phyloP scores from a whole-genome alignment of 2,888 invertebrate species.

The Nomada ferruginata region DNA sequence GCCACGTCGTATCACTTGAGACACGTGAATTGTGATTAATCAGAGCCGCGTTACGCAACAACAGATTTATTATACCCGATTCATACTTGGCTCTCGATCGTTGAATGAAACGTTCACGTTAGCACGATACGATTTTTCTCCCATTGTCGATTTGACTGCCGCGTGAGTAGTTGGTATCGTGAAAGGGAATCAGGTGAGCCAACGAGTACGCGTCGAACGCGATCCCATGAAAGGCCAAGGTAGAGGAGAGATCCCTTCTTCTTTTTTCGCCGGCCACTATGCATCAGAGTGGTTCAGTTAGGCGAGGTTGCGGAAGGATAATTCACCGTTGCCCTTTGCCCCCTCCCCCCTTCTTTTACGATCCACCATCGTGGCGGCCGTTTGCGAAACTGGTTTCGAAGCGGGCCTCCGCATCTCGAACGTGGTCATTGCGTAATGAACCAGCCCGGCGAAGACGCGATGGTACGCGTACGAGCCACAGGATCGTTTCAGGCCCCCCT shows the following conservation, averaged over 20 bases:
- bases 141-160: too few relatives aligned
- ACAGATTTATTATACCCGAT: too few relatives aligned
- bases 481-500: slow-evolving; percentile 48
- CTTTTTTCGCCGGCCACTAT: slow-evolving; percentile 10
- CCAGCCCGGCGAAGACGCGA: slow-evolving; percentile 68
- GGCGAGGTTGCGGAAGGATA: slow-evolving; percentile 81
- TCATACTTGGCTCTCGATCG: too few relatives aligned
- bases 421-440: slow-evolving; percentile 79
- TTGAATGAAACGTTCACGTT: too few relatives aligned
- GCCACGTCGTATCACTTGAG: too few relatives aligned
- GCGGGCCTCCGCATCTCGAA: slow-evolving; percentile 75
- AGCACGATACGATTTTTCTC: too few relatives aligned
- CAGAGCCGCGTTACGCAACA: too few relatives aligned
- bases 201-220: background rate
- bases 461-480: slow-evolving; percentile 46
- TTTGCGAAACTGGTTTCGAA: slow-evolving; percentile 78
- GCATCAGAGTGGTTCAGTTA: slow-evolving; percentile 69
- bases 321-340: slow-evolving; percentile 73
- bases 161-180: too few relatives aligned
- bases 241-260: background rate
- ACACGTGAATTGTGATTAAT: too few relatives aligned
- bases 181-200: background rate
- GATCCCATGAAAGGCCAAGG: background rate
- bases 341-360: slow-evolving; percentile 34
- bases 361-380: slow-evolving; percentile 65